Evolutionary conservation across 1,140 invertebrate genomes (phyloP), one percentile per base, ranked within the genome.

Genomic region (Chironomus tepperi): DNA sequence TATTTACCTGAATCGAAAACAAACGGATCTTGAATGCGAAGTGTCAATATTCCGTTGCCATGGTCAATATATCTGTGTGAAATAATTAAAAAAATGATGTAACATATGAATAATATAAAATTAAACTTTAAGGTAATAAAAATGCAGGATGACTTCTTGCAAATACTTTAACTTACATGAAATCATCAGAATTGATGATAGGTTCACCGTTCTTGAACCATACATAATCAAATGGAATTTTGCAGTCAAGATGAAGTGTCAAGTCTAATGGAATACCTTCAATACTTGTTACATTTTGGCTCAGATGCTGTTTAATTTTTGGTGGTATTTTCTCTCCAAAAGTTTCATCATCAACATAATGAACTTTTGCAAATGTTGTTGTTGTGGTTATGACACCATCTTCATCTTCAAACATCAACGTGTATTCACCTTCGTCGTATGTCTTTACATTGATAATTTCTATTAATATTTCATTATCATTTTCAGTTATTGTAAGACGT

Each of bases 161-260:
- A 18, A 9, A 16, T 42, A 24, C 24, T 12, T 7, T 8, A 42
- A 77, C 79, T 78, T 73, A 82, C 81, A 79, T 80, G 74, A 85
- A 86, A 77, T 89, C 87, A n/a, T 87, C 85, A 76, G 86, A 88
- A 78, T 92, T 86, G n/a, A 85, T 84, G 21, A 95, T 80, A 67
- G 88, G 84, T 76, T 87, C 85, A 21, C 87, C 88, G 77, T 92
- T 88, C 77, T 89, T 89, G 42, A 88, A 84, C 93, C 93, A 95
- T 42, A 86, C 79, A 10, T 93, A 86, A 21, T 86, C 86, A 74
- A 90, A 87, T 9, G 90, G 89, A 74, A 86, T 84, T 42, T 76
- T 77, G 84, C 86, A 85, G 74, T 83, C 77, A 3, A 89, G 76
- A 75, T 79, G 79, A 24, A 86, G 83, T 47, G 83, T 81, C 16